Evolutionary conservation across 2,888 invertebrate species (phyloP), one percentile per base, ranked within the genome.

Genomic region (Dendrolimus houi): DNA sequence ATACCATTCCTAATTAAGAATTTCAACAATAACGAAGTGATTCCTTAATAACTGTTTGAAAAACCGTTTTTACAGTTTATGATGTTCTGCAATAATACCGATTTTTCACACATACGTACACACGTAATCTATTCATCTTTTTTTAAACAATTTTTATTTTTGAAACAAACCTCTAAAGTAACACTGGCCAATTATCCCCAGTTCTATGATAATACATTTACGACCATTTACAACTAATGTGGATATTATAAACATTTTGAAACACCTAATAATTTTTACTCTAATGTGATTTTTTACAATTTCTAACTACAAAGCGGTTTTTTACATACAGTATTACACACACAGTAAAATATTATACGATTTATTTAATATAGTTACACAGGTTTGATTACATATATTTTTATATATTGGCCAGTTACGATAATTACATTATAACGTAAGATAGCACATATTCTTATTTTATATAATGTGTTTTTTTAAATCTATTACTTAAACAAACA

Each of bases 251-350:
- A 47, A 10, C 62, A 64, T 65, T 68, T 56, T 65, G 69, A 69
- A 79, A 80, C 82, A 76, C 71, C 78, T 79, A 81, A 66, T 66
- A 63, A 29, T 64, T 60, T 60, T 59, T 62, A 64, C 65, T 64
- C 71, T 75, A 73, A 59, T 66, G 71, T 77, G 74, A 75, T 68
- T 74, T 73, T 77, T 76, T 81, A 81, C 78, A 83, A 75, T 77
- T 70, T 79, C 76, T 83, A 81, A 73, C 77, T 85, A 83, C 69
- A 63, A 83, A 85, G 83, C 83, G 68, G 72, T 78, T 76, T 29
- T 79, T 77, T 81, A 79, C 77, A 81, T 70, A 74, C 66, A 71
- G 66, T 71, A 76, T 67, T 71, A 76, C 72, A 81, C 78, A 79
- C 79, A 76, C 75, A 79, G 70, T 73, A 67, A 77, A 72, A 75